Base-by-base conservation (phyloP, 2,113 vertebrate genomes). In the Nothoprocta perdicaria region DNA sequence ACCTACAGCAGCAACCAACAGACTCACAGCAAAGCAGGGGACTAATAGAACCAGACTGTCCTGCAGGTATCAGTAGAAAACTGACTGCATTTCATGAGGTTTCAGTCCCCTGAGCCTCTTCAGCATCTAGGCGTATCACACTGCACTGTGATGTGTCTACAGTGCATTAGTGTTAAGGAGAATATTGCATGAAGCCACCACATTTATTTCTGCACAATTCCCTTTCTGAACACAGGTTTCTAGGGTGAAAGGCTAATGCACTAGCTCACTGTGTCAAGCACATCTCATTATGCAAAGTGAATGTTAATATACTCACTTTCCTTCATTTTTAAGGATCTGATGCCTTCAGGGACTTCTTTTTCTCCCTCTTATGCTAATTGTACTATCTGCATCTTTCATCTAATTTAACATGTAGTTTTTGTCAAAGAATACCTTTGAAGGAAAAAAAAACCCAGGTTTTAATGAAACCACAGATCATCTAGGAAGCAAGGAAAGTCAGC, bases 221-320 rank as follows among this genome's bases (percentile, higher is more conserved):
- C 58, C 40, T 24, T 66, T 92, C 62, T 89, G 58, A 85, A 66
- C 0, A 4, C 33, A 80, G 50, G 84, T 82, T 93, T 85, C 55
- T 60, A 55, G 75, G 62, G 50, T 92, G 72, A 94, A 89, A 93
- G 92, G 89, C 68, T 95, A 92, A 93, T 80, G 68, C 52, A 88
- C 77, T 83, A 77, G 82, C 33, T 90, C 55, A 65, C 27, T 7
- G 10, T 12, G 12, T 77, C 67, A 87, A 90, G 55, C 22, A 71
- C 33, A 93, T 80, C 61, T 95, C 65, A 87, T 92, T 88, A 93
- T 80, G 57, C 81, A 91, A 67, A 80, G 31, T 63, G 92, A 84
- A 76, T 46, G 22, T 31, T 75, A 79, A 89, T 74, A 75, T 12
- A 74, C 65, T 91, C 57, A 0, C 71, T 77, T 90, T 80, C 61